These are phyloP conservation scores for Coregonus sp. DNA, from an alignment of 2,797 vertebrate genomes.

Conservation along the genomic window DNA sequence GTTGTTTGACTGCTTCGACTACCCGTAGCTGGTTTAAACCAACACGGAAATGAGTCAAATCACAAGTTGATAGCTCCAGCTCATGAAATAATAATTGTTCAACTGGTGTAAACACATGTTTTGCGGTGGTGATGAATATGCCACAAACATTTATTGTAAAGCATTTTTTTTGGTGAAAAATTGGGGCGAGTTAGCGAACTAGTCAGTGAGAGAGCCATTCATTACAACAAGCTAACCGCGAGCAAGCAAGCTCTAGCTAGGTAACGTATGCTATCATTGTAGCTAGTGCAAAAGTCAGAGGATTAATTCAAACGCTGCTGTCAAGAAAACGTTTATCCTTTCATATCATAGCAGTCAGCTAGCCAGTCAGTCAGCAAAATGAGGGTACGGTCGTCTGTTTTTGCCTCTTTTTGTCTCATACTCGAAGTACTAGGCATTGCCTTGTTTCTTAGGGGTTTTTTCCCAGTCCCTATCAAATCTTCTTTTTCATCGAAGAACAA, in stretches of 20 bases:
- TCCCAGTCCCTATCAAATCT: conserved; percentile 84
- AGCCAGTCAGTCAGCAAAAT: conserved; percentile 60
- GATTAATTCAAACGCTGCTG: neutral
- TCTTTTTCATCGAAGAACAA: conserved; percentile 72
- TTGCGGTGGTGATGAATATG: neutral
- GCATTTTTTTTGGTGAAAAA: neutral
- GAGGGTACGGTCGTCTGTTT: conserved; percentile 84
- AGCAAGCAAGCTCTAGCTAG: neutral
- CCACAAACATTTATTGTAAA: too few species aligned
- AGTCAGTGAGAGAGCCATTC: neutral
- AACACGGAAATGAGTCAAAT: conserved; percentile 12
- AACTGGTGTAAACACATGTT: neutral
- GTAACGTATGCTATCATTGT: too few species aligned
- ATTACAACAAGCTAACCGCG: neutral
- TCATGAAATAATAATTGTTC: neutral
- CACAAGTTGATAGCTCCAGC: neutral
- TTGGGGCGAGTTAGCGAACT: neutral
- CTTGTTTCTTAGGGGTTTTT: conserved; percentile 91
- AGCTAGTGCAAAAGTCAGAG: neutral
- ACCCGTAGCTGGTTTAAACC: conserved; percentile 8
- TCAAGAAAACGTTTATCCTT: neutral
- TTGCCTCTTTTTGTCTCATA: conserved; percentile 79
- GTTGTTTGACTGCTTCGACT: neutral
- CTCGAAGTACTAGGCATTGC: conserved; percentile 82
- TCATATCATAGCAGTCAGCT: neutral